Evolutionary conservation across 2,888 invertebrate genomes (phyloP).

Genomic region (Rhingia campestris): DNA sequence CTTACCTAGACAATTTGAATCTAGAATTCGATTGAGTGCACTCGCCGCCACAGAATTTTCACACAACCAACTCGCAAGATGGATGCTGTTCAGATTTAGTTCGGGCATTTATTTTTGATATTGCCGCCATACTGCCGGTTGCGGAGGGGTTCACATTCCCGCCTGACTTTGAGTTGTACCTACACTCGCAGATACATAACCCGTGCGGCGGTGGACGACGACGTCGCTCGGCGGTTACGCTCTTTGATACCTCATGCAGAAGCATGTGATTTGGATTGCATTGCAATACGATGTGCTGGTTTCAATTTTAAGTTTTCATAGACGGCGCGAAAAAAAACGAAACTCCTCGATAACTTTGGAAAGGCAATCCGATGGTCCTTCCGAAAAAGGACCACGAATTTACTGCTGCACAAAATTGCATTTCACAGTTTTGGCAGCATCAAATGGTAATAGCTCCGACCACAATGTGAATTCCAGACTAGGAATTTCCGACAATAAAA

Average conservation of each 20-base stretch:
- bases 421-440: slow-evolving; percentile 16
- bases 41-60: slow-evolving; percentile 33
- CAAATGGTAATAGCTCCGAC: neutral
- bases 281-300: slow-evolving; percentile 27
- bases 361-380: slow-evolving; percentile 48
- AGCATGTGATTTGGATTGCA: slow-evolving; percentile 62
- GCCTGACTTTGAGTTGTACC: slow-evolving; percentile 52
- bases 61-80: slow-evolving; percentile 26
- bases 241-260: slow-evolving; percentile 69
- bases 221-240: slow-evolving; percentile 35
- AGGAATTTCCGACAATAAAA: slow-evolving; percentile 37
- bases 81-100: neutral
- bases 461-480: slow-evolving; percentile 17
- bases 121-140: slow-evolving; percentile 21
- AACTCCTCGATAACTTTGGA: neutral
- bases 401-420: slow-evolving; percentile 62
- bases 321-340: neutral
- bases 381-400: slow-evolving; percentile 19
- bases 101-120: slow-evolving; percentile 27
- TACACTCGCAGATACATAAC: neutral
- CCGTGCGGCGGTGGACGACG: slow-evolving; percentile 10
- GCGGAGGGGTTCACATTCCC: slow-evolving; percentile 37
- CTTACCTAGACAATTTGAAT: slow-evolving; percentile 41
- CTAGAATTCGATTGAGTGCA: slow-evolving; percentile 51
- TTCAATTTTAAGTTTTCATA: slow-evolving; percentile 26